Evolutionary conservation across 2,888 invertebrate genomes (phyloP).

Genomic region (Plebejus anna): DNA sequence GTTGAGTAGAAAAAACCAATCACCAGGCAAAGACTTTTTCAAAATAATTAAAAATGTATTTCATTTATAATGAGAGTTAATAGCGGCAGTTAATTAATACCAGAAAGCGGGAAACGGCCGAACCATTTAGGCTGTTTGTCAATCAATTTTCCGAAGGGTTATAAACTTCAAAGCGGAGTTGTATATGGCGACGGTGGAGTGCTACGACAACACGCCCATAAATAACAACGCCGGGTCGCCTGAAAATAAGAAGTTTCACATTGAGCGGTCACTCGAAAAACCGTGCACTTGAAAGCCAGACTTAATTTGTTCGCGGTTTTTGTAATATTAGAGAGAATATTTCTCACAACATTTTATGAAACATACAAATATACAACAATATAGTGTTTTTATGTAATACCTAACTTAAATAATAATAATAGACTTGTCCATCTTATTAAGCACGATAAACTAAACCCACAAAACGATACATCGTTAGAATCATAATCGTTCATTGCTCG

Average conservation of each 20-base stretch:
- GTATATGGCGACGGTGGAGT: constrained; percentile 17
- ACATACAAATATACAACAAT: no score
- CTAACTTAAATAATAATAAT: no score
- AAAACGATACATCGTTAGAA: no score
- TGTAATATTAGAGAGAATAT: neutral
- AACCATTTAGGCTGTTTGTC: neutral
- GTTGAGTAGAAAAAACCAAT: no score
- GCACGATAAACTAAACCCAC: no score
- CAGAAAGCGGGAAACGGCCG: neutral
- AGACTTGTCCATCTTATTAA: no score
- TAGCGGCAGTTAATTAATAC: neutral
- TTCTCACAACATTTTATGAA: neutral
- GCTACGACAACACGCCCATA: constrained; percentile 12
- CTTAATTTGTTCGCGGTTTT: constrained; percentile 3
- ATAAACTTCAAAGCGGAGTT: constrained; percentile 19
- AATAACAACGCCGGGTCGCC: constrained; percentile 16
- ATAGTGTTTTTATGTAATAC: no score
- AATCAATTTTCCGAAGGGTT: constrained; percentile 18
- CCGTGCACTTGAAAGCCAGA: constrained; percentile 13
- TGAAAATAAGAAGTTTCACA: constrained; percentile 17
- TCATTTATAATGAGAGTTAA: neutral
- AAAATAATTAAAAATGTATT: neutral
- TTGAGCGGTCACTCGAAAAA: constrained; percentile 17
- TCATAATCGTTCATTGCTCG: no score
- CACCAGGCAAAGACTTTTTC: no score